phyloP scores from a whole-genome alignment of 2,888 invertebrate genomes.

The Slavum lentiscoides region DNA sequence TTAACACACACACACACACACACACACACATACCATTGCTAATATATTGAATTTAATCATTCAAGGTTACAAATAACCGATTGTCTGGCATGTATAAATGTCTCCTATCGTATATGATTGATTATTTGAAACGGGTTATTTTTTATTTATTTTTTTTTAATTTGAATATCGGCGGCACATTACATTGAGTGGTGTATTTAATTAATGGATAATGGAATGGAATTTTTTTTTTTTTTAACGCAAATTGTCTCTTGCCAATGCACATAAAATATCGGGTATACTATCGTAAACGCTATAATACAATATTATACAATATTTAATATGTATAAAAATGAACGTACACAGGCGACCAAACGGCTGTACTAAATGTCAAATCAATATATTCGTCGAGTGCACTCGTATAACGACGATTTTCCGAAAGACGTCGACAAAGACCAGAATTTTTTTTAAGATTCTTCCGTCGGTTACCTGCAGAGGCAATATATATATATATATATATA shows the following conservation, averaged over 20 bases:
- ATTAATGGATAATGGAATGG: not conserved
- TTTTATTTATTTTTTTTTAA: not conserved
- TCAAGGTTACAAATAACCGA: conserved; percentile 10
- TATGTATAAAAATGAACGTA: too few relatives aligned
- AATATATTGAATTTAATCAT: conserved; percentile 4
- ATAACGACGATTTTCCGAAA: too few relatives aligned
- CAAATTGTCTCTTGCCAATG: not conserved
- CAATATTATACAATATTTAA: too few relatives aligned
- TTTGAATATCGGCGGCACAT: not conserved
- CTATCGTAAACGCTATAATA: too few relatives aligned
- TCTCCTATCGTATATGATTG: not conserved
- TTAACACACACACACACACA: not conserved
- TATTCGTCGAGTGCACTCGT: too few relatives aligned
- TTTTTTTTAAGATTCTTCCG: too few relatives aligned
- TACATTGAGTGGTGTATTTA: not conserved
- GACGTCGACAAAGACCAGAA: too few relatives aligned
- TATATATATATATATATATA: too few relatives aligned
- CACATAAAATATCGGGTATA: too few relatives aligned
- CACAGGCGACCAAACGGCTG: too few relatives aligned
- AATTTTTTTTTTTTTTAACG: not conserved
- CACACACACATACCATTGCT: not conserved
- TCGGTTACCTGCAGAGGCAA: too few relatives aligned
- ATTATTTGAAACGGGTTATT: not conserved
- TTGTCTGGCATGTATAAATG: not conserved
- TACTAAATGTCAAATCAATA: too few relatives aligned